Base-by-base conservation (phyloP, 2,797 vertebrate species). In the Sebastes umbrosus region DNA sequence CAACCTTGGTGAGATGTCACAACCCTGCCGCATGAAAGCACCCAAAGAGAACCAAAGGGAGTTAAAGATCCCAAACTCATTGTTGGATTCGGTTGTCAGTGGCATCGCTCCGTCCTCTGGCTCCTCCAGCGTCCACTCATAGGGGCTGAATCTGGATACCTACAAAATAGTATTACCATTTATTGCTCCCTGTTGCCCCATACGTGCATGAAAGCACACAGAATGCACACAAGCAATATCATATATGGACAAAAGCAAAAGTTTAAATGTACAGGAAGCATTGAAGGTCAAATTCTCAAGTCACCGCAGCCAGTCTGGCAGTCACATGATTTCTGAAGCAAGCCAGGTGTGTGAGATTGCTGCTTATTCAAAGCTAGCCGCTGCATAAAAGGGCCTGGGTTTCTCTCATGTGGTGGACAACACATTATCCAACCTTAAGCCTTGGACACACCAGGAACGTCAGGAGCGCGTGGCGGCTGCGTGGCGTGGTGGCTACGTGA, bases 61-160 rank as follows among this genome's bases (percentile, higher is more conserved):
- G 97, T 99, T 99, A 97, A 99, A 99, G 95, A 99, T 99, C 94
- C 98, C 98, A 96, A 99, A 99, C 96, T 99, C 98, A 94, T 99
- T 99, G 94, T 96, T 98, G 93, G 98, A 99, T 94, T 99, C 98
- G 70, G 97, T 99, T 92, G 96, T 98, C 92, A 93, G 67, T 0
- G 98, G 98, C 76, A 97, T 95, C 82, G 98, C 97, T 94, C 98
- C 98, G 60, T 99, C 98, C 96, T 99, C 98, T 90, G 98, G 98
- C 83, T 99, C 98, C 94, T 99, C 98, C 67, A 98, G 97, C 74
- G 99, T 98, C 98, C 98, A 99, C 93, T 99, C 98, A 78, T 99
- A 99, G 11, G 98, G 98, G 88, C 98, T 99, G 96, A 99, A 99
- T 95, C 98, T 97, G 93, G 93, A 94, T 6, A 94, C 93, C 93